These are phyloP conservation scores for Zaprionus capensis DNA, from an alignment of 1,140 invertebrate genomes.

Conservation along the genomic window DNA sequence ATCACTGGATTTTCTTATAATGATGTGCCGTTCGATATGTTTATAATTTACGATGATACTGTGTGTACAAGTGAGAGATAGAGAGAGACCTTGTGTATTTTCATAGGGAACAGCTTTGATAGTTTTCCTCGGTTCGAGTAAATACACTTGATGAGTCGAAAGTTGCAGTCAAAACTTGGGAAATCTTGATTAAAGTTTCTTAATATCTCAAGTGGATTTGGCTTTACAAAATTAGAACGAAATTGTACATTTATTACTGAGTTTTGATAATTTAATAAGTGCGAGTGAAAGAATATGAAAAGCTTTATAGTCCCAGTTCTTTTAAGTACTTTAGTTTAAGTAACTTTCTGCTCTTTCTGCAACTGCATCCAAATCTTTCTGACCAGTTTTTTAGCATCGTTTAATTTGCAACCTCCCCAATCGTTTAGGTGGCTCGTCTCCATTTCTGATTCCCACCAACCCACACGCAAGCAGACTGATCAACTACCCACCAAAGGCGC, in stretches of 20 bases:
- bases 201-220: constrained; percentile 12
- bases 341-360: no score
- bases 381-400: background rate
- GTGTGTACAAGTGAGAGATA: background rate
- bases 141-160: constrained; percentile 19
- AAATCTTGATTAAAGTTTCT: background rate
- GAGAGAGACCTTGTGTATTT: constrained; percentile 18
- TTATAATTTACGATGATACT: constrained; percentile 76
- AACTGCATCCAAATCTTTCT: background rate
- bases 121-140: constrained; percentile 15
- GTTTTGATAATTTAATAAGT: background rate
- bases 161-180: constrained; percentile 4
- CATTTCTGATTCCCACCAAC: background rate
- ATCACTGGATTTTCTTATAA: constrained; percentile 50
- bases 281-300: background rate
- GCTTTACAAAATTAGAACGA: background rate
- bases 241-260: background rate
- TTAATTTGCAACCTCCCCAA: background rate
- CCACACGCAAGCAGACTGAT: constrained; percentile 2
- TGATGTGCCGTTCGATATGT: constrained; percentile 70
- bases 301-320: no score
- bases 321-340: no score
- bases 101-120: constrained; percentile 31
- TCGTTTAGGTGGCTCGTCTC: background rate
- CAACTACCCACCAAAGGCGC: constrained; percentile 29